phyloP scores from a whole-genome alignment of 2,797 vertebrate species.

The Alosa sapidissima region DNA sequence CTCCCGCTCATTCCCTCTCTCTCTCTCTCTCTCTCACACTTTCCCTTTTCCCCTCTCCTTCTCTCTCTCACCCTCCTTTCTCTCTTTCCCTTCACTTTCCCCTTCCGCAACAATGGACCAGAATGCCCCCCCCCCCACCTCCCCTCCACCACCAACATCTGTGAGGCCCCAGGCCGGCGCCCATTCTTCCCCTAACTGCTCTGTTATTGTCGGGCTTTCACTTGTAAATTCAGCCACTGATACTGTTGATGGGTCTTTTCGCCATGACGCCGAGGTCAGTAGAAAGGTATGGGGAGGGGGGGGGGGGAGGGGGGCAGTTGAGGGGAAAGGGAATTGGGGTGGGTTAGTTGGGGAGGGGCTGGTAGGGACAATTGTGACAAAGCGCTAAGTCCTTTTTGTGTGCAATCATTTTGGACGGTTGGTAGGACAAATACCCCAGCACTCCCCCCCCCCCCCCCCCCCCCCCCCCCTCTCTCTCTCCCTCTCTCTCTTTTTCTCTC shows the following conservation, averaged over 20 bases:
- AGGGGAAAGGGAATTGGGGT: neutral
- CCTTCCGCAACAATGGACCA: conserved; percentile 86
- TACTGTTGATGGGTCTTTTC: conserved; percentile 63
- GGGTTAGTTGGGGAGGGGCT: conserved; percentile 30
- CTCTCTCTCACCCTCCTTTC: neutral
- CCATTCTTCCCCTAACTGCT: conserved; percentile 86
- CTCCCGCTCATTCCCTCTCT: neutral
- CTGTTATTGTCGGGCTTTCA: conserved; percentile 85
- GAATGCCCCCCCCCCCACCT: conserved; percentile 74
- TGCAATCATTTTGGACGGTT: conserved; percentile 52
- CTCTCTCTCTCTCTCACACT: neutral
- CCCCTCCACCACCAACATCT: conserved; percentile 78
- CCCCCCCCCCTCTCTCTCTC: neutral
- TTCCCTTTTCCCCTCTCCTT: neutral
- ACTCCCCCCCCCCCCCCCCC: neutral
- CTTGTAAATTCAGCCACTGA: conserved; percentile 82
- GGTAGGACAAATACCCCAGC: conserved; percentile 44
- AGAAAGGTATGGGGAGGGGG: conserved; percentile 57
- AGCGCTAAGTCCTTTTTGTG: conserved; percentile 58
- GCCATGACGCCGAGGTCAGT: conserved; percentile 55
- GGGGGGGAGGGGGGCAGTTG: conserved; percentile 28
- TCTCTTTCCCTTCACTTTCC: conserved; percentile 79
- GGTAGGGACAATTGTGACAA: conserved; percentile 54
- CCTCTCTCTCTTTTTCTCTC: neutral
- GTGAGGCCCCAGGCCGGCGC: conserved; percentile 80